phyloP scores from a whole-genome alignment of 2,888 invertebrate species.

The Acholoe squamosa region DNA sequence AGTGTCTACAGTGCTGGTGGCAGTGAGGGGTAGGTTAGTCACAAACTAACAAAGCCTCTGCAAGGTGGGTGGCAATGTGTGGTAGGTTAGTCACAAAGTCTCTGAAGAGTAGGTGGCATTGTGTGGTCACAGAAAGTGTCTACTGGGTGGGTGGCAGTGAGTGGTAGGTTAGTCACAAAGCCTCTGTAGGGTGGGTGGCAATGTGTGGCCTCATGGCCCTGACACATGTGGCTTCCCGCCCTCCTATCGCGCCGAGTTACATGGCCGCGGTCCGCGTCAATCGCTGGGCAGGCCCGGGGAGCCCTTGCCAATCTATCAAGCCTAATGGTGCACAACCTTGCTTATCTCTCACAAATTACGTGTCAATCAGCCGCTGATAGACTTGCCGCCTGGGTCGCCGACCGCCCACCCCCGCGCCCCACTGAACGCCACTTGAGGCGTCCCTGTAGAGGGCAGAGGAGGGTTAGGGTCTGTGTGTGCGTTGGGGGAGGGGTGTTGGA shows the following conservation, averaged over 20 bases:
- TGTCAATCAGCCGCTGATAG: constrained; percentile 63
- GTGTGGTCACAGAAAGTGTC: too few relatives aligned
- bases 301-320: constrained; percentile 62
- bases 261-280: background rate
- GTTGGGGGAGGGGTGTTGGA: background rate
- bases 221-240: too few relatives aligned
- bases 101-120: background rate
- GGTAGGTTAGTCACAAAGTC: background rate
- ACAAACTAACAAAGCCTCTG: background rate
- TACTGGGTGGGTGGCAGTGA: too few relatives aligned
- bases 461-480: background rate
- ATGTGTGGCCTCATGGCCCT: too few relatives aligned
- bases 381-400: constrained; percentile 53
- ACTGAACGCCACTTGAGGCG: constrained; percentile 48
- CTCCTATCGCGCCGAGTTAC: background rate
- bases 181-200: too few relatives aligned
- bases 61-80: background rate
- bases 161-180: background rate
- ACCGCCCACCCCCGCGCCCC: background rate
- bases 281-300: background rate
- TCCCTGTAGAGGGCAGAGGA: constrained; percentile 1
- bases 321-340: constrained; percentile 62
- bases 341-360: constrained; percentile 63
- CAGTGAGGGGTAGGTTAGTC: background rate
- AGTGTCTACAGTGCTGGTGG: background rate